Evolutionary conservation across 2,888 invertebrate species (phyloP), one percentile per base, ranked within the genome.

Genomic region (Ennomos quercinarius): DNA sequence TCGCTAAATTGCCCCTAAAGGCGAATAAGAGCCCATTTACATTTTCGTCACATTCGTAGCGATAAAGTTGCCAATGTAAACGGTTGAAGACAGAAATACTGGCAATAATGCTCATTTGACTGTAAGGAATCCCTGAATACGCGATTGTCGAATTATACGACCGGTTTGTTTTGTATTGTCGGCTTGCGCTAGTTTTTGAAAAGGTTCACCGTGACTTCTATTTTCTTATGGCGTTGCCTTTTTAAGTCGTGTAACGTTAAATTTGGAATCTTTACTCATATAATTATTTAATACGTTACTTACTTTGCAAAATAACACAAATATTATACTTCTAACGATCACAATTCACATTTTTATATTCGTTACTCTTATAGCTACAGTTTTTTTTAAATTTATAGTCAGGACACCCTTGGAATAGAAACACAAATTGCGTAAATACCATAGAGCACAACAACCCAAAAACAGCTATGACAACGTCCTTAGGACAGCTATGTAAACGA

Each of bases 11-110:
- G 74, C 74, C 71, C 73, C 74, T 76, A 73, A 76, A 74, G 70
- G 71, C 71, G 71, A 64, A 72, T 73, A 76, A 78, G 75, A 72
- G 61, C 66, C 68, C 74, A 81, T 83, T 85, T 80, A 84, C 83
- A 86, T 86, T 84, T 84, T 80, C 78, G 82, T 81, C 84, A 84
- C 84, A 86, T 86, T 85, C 81, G 80, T 78, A 79, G 78, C 78
- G 76, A 83, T 86, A 87, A 86, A 87, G 76, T 74, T 78, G 77
- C 70, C 76, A 70, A 80, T 84, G 80, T 84, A 80, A 85, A 84
- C 76, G 80, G 76, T 79, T 78, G 71, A 76, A 82, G 81, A 78
- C 77, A 78, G 79, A 78, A 77, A 80, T 86, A 83, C 76, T 68
- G 73, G 82, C 81, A 78, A 81, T 87, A 86, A 87, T 84, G 75